Base-by-base conservation (phyloP, 53 echinoderm and acorn worm genomes). In the Luidia sarsii region DNA sequence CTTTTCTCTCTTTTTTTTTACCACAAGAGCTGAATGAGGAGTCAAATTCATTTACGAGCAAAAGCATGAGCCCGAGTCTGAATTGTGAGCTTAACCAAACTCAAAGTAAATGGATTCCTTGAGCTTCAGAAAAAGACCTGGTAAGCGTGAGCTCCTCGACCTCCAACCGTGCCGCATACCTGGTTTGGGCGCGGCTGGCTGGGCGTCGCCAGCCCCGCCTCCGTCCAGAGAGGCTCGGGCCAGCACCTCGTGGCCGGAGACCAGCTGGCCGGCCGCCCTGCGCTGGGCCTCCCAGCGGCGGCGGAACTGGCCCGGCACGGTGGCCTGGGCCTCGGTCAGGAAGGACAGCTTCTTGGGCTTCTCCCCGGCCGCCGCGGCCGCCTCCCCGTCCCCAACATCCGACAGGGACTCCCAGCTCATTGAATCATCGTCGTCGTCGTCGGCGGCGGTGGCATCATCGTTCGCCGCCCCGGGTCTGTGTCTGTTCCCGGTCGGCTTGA, bases 241-340 rank as follows among this genome's bases (percentile, higher is more conserved):
- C 90, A 85, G 70, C 37, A 90, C 86, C 35, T 72, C 82, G 16
- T 73, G 70, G 39, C 90, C 94, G 2, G 94, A 75, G 18, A 93
- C 71, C 19, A 74, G 49, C 50, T 79, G 68, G 3, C 57, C 37
- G 7, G 87, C 73, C 7, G 60, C 80, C 32, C 86, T 83, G 4
- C 60, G 55, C 68, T 87, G 77, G 24, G 64, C 43, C 10, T 77
- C 60, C 48, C 64, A 83, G 13, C 91, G 91, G 62, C 88, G 64
- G 62, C 92, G 72, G 64, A 95, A 95, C 49, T 69, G 90, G 11
- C 95, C 95, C 23, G 90, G 90, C 30, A 79, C 75, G 0, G 35
- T 90, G 5, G 92, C 90, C 13, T 71, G 80, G 36, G 86, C 86
- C 69, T 95, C 95, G 1, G 95, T 95, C 43, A 95, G 82, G 48